phyloP scores from a whole-genome alignment of 2,113 vertebrate species.

The Gorsachius goisagi region DNA sequence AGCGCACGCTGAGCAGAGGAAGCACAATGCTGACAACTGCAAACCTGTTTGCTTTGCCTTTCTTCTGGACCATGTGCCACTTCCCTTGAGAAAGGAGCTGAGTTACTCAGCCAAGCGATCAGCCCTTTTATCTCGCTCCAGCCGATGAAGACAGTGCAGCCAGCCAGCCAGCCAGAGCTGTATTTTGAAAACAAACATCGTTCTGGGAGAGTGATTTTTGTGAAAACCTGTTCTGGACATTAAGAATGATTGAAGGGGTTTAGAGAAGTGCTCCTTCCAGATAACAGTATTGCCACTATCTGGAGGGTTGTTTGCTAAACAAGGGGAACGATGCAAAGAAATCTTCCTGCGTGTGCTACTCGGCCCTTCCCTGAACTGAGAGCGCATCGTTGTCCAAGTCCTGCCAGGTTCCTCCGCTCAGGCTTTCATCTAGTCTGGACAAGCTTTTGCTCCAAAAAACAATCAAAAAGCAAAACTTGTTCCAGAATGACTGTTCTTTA shows the following conservation, averaged over 20 bases:
- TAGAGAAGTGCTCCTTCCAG: neutral
- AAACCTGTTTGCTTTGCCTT: neutral
- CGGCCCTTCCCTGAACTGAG: neutral
- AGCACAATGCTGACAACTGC: neutral
- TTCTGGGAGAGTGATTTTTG: conserved; percentile 13
- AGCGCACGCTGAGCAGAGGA: neutral
- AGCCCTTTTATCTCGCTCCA: neutral
- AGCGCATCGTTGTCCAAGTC: fast-evolving
- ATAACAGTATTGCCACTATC: neutral
- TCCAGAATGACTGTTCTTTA: neutral
- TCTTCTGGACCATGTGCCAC: neutral
- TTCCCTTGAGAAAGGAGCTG: neutral
- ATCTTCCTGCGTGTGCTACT: neutral
- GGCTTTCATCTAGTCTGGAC: neutral
- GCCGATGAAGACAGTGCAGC: fast-evolving
- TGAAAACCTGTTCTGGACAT: conserved; percentile 9
- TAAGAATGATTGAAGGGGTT: neutral
- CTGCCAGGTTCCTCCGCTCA: neutral
- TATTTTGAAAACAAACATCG: conserved; percentile 49
- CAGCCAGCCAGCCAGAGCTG: neutral
- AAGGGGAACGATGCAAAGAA: neutral
- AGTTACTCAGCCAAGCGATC: neutral
- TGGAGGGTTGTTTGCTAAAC: conserved; percentile 54
- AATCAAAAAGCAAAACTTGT: neutral
- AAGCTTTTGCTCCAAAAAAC: neutral